These are phyloP conservation scores for Lacanobia wlatinum DNA, from an alignment of 2,888 invertebrate genomes.

Conservation along the genomic window DNA sequence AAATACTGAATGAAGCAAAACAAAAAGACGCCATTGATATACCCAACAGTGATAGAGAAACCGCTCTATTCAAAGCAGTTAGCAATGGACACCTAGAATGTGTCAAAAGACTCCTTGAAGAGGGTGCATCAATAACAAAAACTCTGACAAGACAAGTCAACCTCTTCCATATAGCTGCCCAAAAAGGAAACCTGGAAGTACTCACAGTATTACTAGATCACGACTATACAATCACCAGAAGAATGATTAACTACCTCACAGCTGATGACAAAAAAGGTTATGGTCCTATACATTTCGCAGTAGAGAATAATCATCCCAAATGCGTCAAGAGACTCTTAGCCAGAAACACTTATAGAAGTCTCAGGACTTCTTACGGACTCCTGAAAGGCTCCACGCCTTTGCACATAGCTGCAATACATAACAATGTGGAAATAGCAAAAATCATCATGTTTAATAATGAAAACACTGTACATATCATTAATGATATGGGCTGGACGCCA, in stretches of 20 bases:
- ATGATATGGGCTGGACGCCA: slow-evolving; percentile 60
- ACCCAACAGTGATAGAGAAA: slow-evolving; percentile 78
- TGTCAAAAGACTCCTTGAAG: slow-evolving; percentile 79
- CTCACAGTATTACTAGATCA: slow-evolving; percentile 85
- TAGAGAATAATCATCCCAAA: slow-evolving; percentile 59
- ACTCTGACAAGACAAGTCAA: slow-evolving; percentile 77
- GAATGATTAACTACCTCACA: slow-evolving; percentile 74
- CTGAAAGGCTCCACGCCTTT: slow-evolving; percentile 76
- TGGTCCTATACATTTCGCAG: slow-evolving; percentile 69
- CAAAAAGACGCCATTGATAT: slow-evolving; percentile 66
- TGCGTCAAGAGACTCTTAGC: slow-evolving; percentile 76
- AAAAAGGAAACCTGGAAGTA: slow-evolving; percentile 86
- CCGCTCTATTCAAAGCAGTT: slow-evolving; percentile 83
- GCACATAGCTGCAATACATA: slow-evolving; percentile 80
- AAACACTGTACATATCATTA: slow-evolving; percentile 69
- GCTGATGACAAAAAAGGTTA: slow-evolving; percentile 58
- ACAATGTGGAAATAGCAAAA: slow-evolving; percentile 75
- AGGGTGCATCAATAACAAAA: slow-evolving; percentile 77
- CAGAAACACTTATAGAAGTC: slow-evolving; percentile 60
- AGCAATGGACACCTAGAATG: slow-evolving; percentile 77
- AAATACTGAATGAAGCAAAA: slow-evolving; percentile 74
- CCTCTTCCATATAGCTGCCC: slow-evolving; percentile 80
- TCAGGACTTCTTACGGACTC: slow-evolving; percentile 50
- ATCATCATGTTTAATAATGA: slow-evolving; percentile 76
- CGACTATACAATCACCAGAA: slow-evolving; percentile 72